phyloP scores from a whole-genome alignment of 2,797 vertebrate species.

The Artibeus jamaicensis region DNA sequence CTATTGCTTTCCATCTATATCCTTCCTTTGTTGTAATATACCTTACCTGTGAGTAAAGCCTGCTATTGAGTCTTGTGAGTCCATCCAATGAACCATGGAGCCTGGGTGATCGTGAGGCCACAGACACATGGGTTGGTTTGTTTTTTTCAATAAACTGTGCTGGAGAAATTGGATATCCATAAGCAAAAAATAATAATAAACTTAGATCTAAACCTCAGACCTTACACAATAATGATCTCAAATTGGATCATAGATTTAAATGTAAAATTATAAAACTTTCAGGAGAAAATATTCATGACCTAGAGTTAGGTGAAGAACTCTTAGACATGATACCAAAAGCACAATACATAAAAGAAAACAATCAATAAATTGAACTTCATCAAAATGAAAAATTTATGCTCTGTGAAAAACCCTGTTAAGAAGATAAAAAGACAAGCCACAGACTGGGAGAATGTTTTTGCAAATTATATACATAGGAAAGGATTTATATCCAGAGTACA shows the following conservation, averaged over 20 bases:
- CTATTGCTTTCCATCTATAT: not conserved
- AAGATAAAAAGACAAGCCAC: not conserved
- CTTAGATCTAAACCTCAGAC: not conserved
- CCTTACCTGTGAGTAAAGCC: not conserved
- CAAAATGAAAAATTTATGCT: too few relatives aligned
- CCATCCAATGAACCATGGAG: not conserved
- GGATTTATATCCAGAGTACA: not conserved
- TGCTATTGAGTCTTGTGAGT: not conserved
- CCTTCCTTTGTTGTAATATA: not conserved
- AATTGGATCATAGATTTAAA: not conserved
- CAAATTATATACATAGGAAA: not conserved
- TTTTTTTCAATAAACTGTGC: not conserved
- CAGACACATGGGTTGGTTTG: not conserved
- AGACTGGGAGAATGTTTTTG: not conserved
- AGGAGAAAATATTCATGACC: slow-evolving; percentile 13
- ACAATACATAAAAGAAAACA: too few relatives aligned
- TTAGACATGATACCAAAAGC: too few relatives aligned
- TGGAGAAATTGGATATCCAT: not conserved
- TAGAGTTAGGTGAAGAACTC: not conserved
- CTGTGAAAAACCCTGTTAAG: too few relatives aligned
- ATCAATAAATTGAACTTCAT: too few relatives aligned
- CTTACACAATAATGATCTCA: not conserved
- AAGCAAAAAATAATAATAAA: slow-evolving; percentile 3
- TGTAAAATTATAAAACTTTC: not conserved
- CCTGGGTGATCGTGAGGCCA: not conserved